Percentiles rank a stretch among this genome's conserved stretches.
These are phyloP conservation scores for Drosophila mimetica DNA, from an alignment of 2,888 invertebrate genomes.

Conservation along the genomic window DNA sequence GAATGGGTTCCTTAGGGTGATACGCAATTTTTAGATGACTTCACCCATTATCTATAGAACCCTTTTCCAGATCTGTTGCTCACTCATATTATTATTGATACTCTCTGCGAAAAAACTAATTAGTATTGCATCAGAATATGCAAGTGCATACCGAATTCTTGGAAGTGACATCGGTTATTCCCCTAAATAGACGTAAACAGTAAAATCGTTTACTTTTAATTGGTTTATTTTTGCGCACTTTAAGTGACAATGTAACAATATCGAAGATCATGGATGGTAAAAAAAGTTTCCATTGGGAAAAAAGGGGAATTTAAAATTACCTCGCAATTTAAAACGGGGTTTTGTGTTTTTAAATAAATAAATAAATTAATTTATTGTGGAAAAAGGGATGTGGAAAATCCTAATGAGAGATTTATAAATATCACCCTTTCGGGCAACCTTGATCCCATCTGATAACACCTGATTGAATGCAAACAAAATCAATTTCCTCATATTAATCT, in stretches of 20 bases:
- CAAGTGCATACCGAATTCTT: slow-evolving; percentile 25
- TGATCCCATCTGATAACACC: slow-evolving; percentile 13
- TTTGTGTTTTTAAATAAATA: no score
- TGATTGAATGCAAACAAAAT: slow-evolving; percentile 18
- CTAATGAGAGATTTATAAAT: not conserved
- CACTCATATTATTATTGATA: slow-evolving; percentile 3
- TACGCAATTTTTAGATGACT: slow-evolving; percentile 8
- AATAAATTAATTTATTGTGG: no score
- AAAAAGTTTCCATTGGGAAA: not conserved
- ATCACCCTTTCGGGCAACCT: slow-evolving; percentile 13
- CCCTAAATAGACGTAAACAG: slow-evolving; percentile 12
- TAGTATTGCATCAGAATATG: slow-evolving; percentile 2
- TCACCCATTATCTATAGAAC: slow-evolving; percentile 2
- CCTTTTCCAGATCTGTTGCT: not conserved
- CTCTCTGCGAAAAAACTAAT: slow-evolving; percentile 9
- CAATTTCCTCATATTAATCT: slow-evolving; percentile 10
- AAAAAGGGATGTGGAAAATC: not conserved
- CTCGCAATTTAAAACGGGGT: not conserved
- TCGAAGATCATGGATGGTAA: slow-evolving; percentile 6
- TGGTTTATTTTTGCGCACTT: slow-evolving; percentile 20
- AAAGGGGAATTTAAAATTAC: not conserved
- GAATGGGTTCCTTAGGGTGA: not conserved
- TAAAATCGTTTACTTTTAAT: slow-evolving; percentile 12
- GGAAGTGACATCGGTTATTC: slow-evolving; percentile 12
- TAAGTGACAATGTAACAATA: slow-evolving; percentile 5